These are phyloP conservation scores for Drosophila varians DNA, from an alignment of 1,140 invertebrate genomes.

Conservation along the genomic window DNA sequence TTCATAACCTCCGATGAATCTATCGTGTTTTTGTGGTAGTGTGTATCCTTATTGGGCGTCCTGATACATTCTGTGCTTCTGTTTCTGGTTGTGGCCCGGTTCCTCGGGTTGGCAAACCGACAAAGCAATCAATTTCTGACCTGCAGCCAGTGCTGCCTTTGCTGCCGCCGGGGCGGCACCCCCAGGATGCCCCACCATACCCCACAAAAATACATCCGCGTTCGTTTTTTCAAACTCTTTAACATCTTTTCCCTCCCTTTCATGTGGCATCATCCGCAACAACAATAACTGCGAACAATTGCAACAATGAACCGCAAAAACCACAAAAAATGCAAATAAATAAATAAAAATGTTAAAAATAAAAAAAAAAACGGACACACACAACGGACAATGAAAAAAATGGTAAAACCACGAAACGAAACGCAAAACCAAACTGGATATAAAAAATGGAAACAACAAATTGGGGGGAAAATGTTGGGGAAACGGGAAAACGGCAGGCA, in stretches of 20 bases:
- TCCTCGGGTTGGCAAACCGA: conserved; percentile 66
- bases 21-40: conserved; percentile 13
- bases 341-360: conserved; percentile 70
- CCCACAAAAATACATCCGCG: conserved; percentile 53
- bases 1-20: background rate
- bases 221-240: conserved; percentile 57
- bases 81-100: conserved; percentile 38
- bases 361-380: conserved; percentile 36
- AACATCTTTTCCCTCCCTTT: conserved; percentile 55
- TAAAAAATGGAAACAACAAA: conserved; percentile 15
- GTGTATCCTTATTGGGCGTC: conserved; percentile 7
- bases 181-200: no score
- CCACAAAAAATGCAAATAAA: conserved; percentile 70
- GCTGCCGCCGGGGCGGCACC: conserved; percentile 22
- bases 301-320: conserved; percentile 69
- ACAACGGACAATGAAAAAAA: conserved; percentile 51
- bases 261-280: conserved; percentile 53
- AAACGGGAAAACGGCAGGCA: conserved; percentile 47
- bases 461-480: conserved; percentile 15
- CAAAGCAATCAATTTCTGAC: conserved; percentile 77
- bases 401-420: conserved; percentile 57
- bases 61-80: conserved; percentile 19
- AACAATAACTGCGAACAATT: conserved; percentile 51
- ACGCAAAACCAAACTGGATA: conserved; percentile 40
- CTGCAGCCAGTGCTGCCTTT: conserved; percentile 23